Conservation (phyloP, 2,888 invertebrate species). For the Selenia dentaria region DNA sequence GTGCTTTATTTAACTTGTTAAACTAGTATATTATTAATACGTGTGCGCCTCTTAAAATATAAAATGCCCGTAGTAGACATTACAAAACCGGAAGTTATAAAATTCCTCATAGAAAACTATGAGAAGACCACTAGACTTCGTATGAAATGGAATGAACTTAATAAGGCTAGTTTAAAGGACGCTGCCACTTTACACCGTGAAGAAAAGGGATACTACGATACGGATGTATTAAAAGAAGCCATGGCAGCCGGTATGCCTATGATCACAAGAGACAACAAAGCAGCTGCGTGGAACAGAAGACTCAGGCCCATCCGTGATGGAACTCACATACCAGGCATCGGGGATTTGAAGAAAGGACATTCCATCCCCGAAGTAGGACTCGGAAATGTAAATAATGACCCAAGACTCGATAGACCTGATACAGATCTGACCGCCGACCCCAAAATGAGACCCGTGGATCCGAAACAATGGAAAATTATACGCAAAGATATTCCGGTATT, state of each 20-base stretch:
- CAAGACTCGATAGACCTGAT: constrained; percentile 46
- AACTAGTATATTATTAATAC: too few relatives aligned
- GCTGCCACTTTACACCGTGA: constrained; percentile 46
- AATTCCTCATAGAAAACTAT: constrained; percentile 53
- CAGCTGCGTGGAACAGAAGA: constrained; percentile 39
- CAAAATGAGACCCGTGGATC: constrained; percentile 49
- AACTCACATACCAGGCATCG: constrained; percentile 34
- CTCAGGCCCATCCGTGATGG: constrained; percentile 41
- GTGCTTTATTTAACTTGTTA: too few relatives aligned
- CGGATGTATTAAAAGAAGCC: constrained; percentile 34
- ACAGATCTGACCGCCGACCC: constrained; percentile 45
- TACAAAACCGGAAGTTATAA: constrained; percentile 50
- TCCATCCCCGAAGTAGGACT: constrained; percentile 50
- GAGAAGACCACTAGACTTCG: constrained; percentile 52
- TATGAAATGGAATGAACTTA: constrained; percentile 46
- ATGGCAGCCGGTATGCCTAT: constrained; percentile 40
- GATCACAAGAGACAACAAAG: constrained; percentile 41
- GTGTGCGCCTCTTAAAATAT: too few relatives aligned
- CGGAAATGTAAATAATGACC: constrained; percentile 50
- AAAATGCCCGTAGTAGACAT: constrained; percentile 53
- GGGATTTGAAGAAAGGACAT: constrained; percentile 45
- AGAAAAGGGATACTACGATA: constrained; percentile 45
- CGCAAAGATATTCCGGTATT: constrained; percentile 49
- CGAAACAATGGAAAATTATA: constrained; percentile 41
- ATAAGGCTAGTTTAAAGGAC: constrained; percentile 40